Evolutionary conservation across 2,888 invertebrate genomes (phyloP).

Genomic region (Hyppa rectilinea): DNA sequence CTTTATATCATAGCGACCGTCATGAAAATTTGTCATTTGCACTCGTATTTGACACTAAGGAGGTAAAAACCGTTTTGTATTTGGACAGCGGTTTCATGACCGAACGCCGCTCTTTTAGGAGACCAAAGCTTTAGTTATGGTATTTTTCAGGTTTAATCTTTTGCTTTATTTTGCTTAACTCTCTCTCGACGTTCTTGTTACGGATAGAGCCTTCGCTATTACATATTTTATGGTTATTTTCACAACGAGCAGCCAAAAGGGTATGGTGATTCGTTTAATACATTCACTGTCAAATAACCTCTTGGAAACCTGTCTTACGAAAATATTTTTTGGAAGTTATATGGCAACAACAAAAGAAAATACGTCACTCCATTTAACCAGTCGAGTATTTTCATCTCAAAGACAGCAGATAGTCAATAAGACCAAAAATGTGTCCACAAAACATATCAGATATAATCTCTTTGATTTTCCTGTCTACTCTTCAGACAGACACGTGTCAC

Average conservation of each 20-base stretch:
- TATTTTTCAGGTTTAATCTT: not conserved
- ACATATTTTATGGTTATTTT: not conserved
- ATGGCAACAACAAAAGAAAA: not conserved
- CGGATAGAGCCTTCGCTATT: not conserved
- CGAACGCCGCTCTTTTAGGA: no score
- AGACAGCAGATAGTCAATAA: conserved; percentile 35
- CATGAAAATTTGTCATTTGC: no score
- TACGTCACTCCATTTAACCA: not conserved
- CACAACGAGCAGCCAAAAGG: not conserved
- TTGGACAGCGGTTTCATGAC: no score
- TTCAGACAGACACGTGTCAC: conserved; percentile 40
- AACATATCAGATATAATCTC: conserved; percentile 39
- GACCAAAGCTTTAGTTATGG: no score
- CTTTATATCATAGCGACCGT: no score
- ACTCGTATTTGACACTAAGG: no score
- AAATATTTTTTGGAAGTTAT: not conserved
- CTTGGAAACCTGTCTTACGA: not conserved
- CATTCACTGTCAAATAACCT: not conserved
- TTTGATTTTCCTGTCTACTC: conserved; percentile 42
- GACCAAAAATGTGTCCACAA: conserved; percentile 18
- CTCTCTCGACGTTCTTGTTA: not conserved
- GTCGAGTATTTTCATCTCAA: conserved; percentile 19
- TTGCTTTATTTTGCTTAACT: not conserved
- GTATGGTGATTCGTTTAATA: not conserved
- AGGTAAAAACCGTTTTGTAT: no score